Evolutionary conservation across 2,888 invertebrate species (phyloP), one percentile per base, ranked within the genome.

Genomic region (Tuta absoluta): DNA sequence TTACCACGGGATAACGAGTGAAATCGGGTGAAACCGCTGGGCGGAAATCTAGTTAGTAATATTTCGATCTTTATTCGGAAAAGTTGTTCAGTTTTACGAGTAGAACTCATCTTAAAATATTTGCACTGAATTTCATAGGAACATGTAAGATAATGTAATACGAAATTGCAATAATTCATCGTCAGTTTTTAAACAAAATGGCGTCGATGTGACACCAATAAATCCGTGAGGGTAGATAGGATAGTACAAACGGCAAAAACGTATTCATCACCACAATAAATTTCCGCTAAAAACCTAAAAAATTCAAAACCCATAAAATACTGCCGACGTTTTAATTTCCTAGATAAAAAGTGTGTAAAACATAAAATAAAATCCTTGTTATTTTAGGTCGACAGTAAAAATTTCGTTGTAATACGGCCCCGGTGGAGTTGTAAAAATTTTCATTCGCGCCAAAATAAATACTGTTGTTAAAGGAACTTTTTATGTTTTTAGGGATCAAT

Each of bases 351-450:
- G 68, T 17, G n/a, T 8, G 19, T 38, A 21, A 53, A 63, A 56
- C 19, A 7, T 53, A 51, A 49, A 51, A 33, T 58, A 59, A 59
- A 61, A 61, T 11, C 69, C 71, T 73, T 76, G 76, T 76, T 68
- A 70, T 71, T 71, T 66, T 61, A 61, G 66, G 72, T 75, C 73
- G 76, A 82, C 77, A 74, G 75, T 83, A 84, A 85, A 85, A 83
- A 79, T 76, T 79, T 76, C 80, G 75, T 81, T 79, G 79, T 81
- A 79, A 75, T 45, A 75, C 69, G 72, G 68, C 69, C 74, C 70
- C 73, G 53, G 64, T 48, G 63, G 23, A 21, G 19, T 19, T 49
- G 49, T 49, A 49, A 53, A 53, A 53, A 14, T 53, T 19, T 51
- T 11, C 21, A 10, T 51, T 53, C 1, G 14, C 4, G 51, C 23